These are phyloP conservation scores for Actinemys pallida DNA, from an alignment of 2,113 vertebrate genomes.

Conservation along the genomic window DNA sequence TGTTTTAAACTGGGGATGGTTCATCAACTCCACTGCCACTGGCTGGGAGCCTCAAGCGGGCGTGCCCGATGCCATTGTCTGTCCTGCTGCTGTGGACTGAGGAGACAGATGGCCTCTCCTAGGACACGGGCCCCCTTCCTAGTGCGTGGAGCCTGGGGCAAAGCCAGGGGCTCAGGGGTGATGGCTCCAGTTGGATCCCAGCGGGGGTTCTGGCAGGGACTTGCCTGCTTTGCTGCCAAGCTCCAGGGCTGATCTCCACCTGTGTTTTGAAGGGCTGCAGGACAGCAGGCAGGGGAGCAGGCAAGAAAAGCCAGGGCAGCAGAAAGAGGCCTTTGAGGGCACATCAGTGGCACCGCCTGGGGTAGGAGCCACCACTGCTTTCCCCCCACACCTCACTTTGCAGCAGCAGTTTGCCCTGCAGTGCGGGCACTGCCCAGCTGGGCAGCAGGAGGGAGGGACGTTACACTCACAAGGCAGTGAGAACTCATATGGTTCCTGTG, in stretches of 20 bases:
- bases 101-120: not conserved
- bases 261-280: not conserved
- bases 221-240: not conserved
- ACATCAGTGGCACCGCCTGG: not conserved
- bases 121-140: not conserved
- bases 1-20: not conserved
- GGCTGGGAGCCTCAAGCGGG: not conserved
- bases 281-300: not conserved
- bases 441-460: not conserved
- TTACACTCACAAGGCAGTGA: not conserved
- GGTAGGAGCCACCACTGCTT: not conserved
- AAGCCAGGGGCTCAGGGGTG: not conserved
- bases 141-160: not conserved
- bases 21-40: not conserved
- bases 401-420: too few species aligned
- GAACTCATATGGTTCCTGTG: too few species aligned
- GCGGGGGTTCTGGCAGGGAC: not conserved
- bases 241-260: not conserved
- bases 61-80: not conserved
- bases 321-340: not conserved
- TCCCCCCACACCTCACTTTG: not conserved
- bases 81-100: not conserved
- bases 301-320: not conserved
- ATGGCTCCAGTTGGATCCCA: not conserved
- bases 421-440: not conserved